Conservation (phyloP, 2,888 invertebrate species). For the Polydrusus pterygomalis region DNA sequence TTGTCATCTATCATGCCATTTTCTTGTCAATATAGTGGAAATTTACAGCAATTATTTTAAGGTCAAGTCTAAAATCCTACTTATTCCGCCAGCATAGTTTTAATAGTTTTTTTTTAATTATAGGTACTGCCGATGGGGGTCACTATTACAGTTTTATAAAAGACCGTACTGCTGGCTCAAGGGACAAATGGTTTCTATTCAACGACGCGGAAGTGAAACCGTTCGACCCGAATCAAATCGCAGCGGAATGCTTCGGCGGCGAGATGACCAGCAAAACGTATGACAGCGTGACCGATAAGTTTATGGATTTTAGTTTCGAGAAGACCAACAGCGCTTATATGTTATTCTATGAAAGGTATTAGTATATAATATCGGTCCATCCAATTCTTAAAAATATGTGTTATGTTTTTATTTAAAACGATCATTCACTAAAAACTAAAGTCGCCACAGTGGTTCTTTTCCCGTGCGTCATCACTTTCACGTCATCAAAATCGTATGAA, state of each 20-base stretch:
- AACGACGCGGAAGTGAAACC: constrained; percentile 96
- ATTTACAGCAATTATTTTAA: no score
- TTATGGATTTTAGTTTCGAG: constrained; percentile 98
- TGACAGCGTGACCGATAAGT: constrained; percentile 96
- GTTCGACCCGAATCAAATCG: constrained; percentile 95
- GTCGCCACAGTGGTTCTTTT: no score
- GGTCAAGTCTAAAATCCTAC: no score
- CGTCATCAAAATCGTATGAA: no score
- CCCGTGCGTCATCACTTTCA: no score
- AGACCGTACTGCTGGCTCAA: constrained; percentile 83
- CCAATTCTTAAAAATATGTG: no score
- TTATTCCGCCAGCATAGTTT: no score
- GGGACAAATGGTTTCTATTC: constrained; percentile 94
- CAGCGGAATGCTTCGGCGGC: constrained; percentile 96
- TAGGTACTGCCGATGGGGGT: constrained; percentile 96
- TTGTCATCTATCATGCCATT: no score
- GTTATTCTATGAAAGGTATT: constrained; percentile 91
- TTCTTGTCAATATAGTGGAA: no score
- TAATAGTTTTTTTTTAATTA: not conserved
- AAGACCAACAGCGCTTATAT: constrained; percentile 98
- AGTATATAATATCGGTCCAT: no score
- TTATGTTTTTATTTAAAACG: no score
- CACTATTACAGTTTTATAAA: constrained; percentile 97
- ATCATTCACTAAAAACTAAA: no score
- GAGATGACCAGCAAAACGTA: constrained; percentile 99